Conservation (phyloP, 2,797 vertebrate genomes). For the Siniperca obscura region DNA sequence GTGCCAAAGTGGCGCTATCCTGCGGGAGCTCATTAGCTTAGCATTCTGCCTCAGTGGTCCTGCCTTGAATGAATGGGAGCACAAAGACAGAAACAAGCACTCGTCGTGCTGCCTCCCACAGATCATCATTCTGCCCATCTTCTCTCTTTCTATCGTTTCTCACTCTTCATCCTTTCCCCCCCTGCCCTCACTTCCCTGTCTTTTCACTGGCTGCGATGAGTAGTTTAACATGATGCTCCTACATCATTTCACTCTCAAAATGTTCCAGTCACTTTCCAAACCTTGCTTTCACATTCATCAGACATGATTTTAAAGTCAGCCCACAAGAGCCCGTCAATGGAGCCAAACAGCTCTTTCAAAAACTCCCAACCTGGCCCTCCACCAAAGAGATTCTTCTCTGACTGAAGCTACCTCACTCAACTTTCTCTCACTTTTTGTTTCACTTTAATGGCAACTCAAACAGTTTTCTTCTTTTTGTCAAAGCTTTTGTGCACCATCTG, state of each 20-base stretch:
- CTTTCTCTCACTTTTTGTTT: slow-evolving; percentile 20
- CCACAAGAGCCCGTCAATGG: slow-evolving; percentile 20
- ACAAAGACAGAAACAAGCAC: slow-evolving; percentile 61
- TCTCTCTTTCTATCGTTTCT: background rate
- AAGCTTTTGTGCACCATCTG: slow-evolving; percentile 64
- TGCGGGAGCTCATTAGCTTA: slow-evolving; percentile 83
- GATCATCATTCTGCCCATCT: slow-evolving; percentile 23
- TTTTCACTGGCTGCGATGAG: background rate
- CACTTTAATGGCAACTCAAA: slow-evolving; percentile 42
- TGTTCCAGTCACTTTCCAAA: slow-evolving; percentile 13
- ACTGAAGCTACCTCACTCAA: slow-evolving; percentile 43
- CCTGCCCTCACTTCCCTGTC: too few species aligned
- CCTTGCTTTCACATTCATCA: slow-evolving; percentile 25
- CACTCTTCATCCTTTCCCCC: too few species aligned
- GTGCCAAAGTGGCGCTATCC: slow-evolving; percentile 65
- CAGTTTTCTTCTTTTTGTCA: slow-evolving; percentile 39
- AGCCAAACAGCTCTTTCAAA: slow-evolving; percentile 44
- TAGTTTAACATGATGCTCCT: background rate
- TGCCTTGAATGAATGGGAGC: slow-evolving; percentile 57
- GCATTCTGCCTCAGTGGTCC: slow-evolving; percentile 64
- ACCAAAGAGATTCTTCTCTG: slow-evolving; percentile 43
- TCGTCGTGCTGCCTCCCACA: slow-evolving; percentile 37
- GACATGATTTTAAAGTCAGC: slow-evolving; percentile 17
- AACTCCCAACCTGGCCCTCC: slow-evolving; percentile 42
- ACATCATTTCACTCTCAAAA: slow-evolving; percentile 20